Evolutionary conservation across 2,797 vertebrate genomes (phyloP).

Genomic region (Tarsius wallacei): DNA sequence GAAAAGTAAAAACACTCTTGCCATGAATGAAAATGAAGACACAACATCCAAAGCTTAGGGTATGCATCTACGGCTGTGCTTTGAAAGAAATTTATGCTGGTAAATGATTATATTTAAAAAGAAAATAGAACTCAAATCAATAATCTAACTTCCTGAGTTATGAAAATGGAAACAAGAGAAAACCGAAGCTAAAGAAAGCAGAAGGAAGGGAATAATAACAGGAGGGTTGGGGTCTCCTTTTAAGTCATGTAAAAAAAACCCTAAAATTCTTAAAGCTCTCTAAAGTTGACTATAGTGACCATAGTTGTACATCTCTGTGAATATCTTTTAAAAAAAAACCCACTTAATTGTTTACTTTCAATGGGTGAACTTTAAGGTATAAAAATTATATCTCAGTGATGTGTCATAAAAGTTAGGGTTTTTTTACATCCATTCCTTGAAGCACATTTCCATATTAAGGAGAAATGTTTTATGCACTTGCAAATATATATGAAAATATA

Average conservation of each 20-base stretch:
- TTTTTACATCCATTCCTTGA: not conserved
- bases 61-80: not conserved
- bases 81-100: not conserved
- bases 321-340: not conserved
- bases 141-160: not conserved
- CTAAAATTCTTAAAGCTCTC: not conserved
- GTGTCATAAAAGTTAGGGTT: not conserved
- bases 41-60: not conserved
- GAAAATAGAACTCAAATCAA: not conserved
- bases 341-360: not conserved
- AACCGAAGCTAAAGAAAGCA: not conserved
- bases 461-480: not conserved
- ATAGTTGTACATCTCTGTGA: not conserved
- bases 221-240: not conserved
- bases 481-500: not conserved
- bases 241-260: not conserved
- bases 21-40: not conserved
- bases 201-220: not conserved
- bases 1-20: not conserved
- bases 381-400: not conserved
- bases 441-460: not conserved
- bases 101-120: not conserved
- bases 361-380: not conserved
- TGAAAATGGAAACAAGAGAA: not conserved
- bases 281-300: not conserved